Conservation (phyloP, 2,888 invertebrate genomes). For the Harpalus rubripes region DNA sequence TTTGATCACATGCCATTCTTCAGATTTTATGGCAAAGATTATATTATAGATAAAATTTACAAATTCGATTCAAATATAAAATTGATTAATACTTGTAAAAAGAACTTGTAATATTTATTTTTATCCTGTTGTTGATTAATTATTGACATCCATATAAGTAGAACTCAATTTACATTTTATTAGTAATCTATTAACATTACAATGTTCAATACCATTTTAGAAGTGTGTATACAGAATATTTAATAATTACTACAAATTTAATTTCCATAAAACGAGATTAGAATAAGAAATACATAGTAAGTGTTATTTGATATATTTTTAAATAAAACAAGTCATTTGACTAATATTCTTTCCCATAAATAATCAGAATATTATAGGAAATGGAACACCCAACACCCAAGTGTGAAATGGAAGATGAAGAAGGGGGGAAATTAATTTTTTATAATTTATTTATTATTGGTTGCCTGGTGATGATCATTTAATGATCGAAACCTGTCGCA, state of each 20-base stretch:
- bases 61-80: not conserved
- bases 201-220: conserved; percentile 30
- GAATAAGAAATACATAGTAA: conserved; percentile 25
- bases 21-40: not conserved
- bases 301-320: not conserved
- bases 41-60: not conserved
- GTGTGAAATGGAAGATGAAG: too few relatives aligned
- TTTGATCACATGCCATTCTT: too few relatives aligned
- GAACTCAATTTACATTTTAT: conserved; percentile 37
- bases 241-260: not conserved
- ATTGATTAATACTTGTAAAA: conserved; percentile 25
- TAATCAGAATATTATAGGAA: too few relatives aligned
- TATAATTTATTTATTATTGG: too few relatives aligned
- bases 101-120: conserved; percentile 31
- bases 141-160: conserved; percentile 59
- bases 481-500: too few relatives aligned
- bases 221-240: conserved; percentile 14
- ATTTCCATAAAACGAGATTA: not conserved
- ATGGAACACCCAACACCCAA: too few relatives aligned
- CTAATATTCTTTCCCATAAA: too few relatives aligned
- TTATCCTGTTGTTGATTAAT: conserved; percentile 55
- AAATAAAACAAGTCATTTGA: too few relatives aligned
- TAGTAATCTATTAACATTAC: conserved; percentile 32
- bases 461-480: too few relatives aligned
- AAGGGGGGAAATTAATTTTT: too few relatives aligned